phyloP scores from a whole-genome alignment of 2,113 vertebrate genomes.

The Speoplatyrhinus poulsoni region DNA sequence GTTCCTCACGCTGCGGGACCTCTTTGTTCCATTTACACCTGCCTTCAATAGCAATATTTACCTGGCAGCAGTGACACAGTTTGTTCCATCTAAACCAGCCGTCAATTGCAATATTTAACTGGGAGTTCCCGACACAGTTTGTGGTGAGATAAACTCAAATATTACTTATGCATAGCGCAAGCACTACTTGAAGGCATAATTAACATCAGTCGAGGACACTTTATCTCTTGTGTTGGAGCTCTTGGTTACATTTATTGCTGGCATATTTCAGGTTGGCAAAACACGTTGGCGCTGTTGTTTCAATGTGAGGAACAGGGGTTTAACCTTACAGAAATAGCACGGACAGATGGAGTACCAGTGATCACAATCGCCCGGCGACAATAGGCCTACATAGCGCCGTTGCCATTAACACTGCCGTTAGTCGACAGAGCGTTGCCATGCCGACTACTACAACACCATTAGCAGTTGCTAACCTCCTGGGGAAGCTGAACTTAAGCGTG shows the following conservation, averaged over 20 bases:
- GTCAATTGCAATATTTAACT: conserved; percentile 35
- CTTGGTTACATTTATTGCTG: too few species aligned
- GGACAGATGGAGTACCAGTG: too few species aligned
- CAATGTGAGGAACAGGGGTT: too few species aligned
- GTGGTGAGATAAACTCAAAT: conserved; percentile 24
- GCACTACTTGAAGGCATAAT: conserved; percentile 1
- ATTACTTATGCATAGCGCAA: conserved; percentile 18
- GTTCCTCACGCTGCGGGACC: background rate
- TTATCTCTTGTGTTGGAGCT: background rate
- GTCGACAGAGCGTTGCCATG: conserved; percentile 43
- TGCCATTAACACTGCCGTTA: conserved; percentile 22
- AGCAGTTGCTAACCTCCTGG: conserved; percentile 82
- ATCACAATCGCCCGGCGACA: too few species aligned
- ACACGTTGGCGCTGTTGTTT: too few species aligned
- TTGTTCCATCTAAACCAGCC: conserved; percentile 39
- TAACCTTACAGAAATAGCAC: too few species aligned
- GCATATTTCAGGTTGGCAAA: too few species aligned
- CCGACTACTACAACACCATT: conserved; percentile 34
- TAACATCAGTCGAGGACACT: background rate
- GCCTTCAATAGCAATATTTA: conserved; percentile 38
- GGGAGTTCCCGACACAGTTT: conserved; percentile 23
- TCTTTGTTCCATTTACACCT: conserved; percentile 42
- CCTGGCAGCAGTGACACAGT: conserved; percentile 26
- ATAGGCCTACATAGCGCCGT: background rate
- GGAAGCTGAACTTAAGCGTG: conserved; percentile 90